Conservation (phyloP, 2,888 invertebrate species). For the Germaria angustata region DNA sequence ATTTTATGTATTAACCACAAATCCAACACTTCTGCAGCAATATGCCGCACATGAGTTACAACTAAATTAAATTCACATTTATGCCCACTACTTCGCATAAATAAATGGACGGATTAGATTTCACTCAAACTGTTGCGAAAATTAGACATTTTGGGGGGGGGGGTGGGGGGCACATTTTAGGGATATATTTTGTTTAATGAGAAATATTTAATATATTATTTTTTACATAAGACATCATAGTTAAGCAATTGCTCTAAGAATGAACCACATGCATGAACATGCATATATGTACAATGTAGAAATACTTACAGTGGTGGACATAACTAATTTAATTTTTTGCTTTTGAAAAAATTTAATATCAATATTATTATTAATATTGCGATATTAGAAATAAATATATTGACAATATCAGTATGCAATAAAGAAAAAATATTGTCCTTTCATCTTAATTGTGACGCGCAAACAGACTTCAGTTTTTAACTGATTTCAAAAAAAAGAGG, state of each 20-base stretch:
- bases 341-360: too few species aligned
- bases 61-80: conserved; percentile 77
- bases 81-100: conserved; percentile 62
- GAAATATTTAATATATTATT: conserved; percentile 72
- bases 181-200: conserved; percentile 57
- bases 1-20: conserved; percentile 35
- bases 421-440: too few species aligned
- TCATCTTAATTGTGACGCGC: too few species aligned
- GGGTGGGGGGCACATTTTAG: background rate
- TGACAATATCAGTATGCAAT: too few species aligned
- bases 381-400: too few species aligned
- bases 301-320: background rate
- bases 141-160: background rate
- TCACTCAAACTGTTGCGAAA: conserved; percentile 16
- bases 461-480: too few species aligned
- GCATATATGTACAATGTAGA: too few species aligned
- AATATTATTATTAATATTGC: too few species aligned
- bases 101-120: conserved; percentile 68
- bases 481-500: too few species aligned
- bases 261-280: background rate
- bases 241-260: conserved; percentile 38
- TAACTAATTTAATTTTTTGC: background rate
- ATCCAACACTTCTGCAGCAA: conserved; percentile 21
- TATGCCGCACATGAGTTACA: conserved; percentile 60
- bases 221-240: conserved; percentile 69